Base-by-base conservation (phyloP, 2,113 vertebrate species). In the Thunnus thynnus region DNA sequence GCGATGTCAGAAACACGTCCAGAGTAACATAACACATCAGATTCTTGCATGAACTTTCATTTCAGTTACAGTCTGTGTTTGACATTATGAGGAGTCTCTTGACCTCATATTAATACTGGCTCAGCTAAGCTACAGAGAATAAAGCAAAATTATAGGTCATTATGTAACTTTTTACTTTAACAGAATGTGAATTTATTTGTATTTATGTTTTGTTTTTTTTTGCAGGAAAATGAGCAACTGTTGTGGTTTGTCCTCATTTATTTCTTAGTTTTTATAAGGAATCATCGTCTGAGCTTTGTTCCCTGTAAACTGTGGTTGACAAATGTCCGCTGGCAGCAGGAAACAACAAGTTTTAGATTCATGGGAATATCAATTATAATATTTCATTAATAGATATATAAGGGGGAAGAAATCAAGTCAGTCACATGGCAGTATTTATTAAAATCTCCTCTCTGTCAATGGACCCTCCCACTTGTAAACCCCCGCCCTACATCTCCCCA, bases 361-460 rank as follows among this genome's bases (percentile, higher is more conserved):
- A 41, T 41, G 36, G 36, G 36, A 41, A 41, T 9, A 41, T 2
- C 36, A 41, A 9, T 41, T 41, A 41, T 41, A 41, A 41, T 41
- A 41, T 9, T 41, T 41, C 8, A 41, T 41, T 10, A n/a, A 77
- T 5, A 22, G 72, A 72, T 13, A 18, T 32, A 69, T 8, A 13
- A 54, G 54, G 4, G 10, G 27, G 54, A 57, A 60, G 27, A 77
- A 9, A 57, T 0, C 0, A 4, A 82, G 54, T 67, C 48, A 51
- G 51, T 69, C 76, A 84, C 16, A 70, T 78, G 77, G 52, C 62
- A 77, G 58, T 12, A 2, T 57, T 68, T 61, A 55, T 66, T 60
- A 65, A 76, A 80, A 78, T 60, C 54, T 63, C 62, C 36, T 65
- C 30, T 75, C 63, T 63, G 22, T 68, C 47, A 47, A 14, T 16